Conservation (phyloP, 1,140 invertebrate species). For the Gryllus bimaculatus region DNA sequence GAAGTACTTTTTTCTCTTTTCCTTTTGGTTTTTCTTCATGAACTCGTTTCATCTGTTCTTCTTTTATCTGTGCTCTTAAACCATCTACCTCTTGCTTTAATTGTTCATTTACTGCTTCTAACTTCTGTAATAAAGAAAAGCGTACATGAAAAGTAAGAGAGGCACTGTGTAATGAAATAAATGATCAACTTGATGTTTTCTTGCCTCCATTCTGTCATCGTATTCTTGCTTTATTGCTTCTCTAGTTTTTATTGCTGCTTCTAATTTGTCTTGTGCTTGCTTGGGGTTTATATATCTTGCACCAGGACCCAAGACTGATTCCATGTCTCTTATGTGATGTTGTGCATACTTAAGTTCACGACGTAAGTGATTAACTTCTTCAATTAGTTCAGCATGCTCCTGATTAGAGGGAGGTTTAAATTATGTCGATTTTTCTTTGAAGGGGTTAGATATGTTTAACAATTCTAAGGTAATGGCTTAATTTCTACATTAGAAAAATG, state of each 20-base stretch:
- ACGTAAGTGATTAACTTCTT: constrained; percentile 63
- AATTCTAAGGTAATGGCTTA: no score
- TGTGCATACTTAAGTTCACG: constrained; percentile 54
- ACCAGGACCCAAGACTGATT: constrained; percentile 54
- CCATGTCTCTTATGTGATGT: constrained; percentile 54
- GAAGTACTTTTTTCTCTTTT: neutral
- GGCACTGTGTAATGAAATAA: neutral
- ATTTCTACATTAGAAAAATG: no score
- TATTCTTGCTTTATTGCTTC: constrained; percentile 52
- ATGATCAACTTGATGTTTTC: neutral
- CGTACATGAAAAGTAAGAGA: neutral
- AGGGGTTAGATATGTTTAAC: no score
- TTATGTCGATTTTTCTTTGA: no score
- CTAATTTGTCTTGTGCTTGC: constrained; percentile 46
- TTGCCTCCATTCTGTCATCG: constrained; percentile 36
- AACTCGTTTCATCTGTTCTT: neutral
- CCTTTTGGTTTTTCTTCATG: neutral
- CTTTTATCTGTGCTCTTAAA: neutral
- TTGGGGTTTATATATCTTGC: constrained; percentile 42
- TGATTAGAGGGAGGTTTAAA: constrained; percentile 28
- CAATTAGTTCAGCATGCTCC: constrained; percentile 64
- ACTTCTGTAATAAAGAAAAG: neutral
- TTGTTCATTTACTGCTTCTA: neutral
- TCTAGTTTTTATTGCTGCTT: constrained; percentile 47
- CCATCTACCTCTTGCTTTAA: neutral